Evolutionary conservation across 2,888 invertebrate species (phyloP), one percentile per base, ranked within the genome.

Genomic region (Rhopalosiphum nymphaeae): DNA sequence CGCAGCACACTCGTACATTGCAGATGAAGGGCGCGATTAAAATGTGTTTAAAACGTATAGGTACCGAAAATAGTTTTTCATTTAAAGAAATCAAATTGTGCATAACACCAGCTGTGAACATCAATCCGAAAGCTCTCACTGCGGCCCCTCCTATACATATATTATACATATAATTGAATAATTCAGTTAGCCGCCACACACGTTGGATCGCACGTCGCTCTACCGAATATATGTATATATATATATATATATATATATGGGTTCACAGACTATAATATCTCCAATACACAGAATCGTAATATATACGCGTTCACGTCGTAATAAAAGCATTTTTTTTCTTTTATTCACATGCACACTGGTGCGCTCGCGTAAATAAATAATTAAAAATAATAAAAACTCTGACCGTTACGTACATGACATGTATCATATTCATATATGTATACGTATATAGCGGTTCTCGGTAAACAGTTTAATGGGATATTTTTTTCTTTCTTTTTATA

Each of bases 331-430:
- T 78, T 78, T 78, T 78, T 78, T 21, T 78, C 53, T 53, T 36
- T 78, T 78, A 36, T 78, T 78, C 78, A 16, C 29, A 13, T n/a
- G 13, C 36, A 3, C 36, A 78, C 36, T 21, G 36, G 21, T 26
- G 21, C 78, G 36, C 53, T 53, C 21, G 78, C 21, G 78, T 78
- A 78, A 36, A 36, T 78, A 78, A 78, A 78, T 78, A 78, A 78
- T 78, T 86, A 86, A 86, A 86, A 86, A 86, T n/a, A 86, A 86
- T 49, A 46, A 86, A 86, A 86, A 29, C 86, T 78, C 78, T 78
- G 78, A 78, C 36, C 78, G 36, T 78, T 78, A 78, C 36, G 21
- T 42, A 26, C 21, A 57, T 57, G 78, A 9, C 36, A 9, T 78
- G 36, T 36, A 36, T 88, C 56, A 36, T 56, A 53, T 42, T 56